Evolutionary conservation across 2,113 vertebrate genomes (phyloP).

Genomic region (Uria lomvia): DNA sequence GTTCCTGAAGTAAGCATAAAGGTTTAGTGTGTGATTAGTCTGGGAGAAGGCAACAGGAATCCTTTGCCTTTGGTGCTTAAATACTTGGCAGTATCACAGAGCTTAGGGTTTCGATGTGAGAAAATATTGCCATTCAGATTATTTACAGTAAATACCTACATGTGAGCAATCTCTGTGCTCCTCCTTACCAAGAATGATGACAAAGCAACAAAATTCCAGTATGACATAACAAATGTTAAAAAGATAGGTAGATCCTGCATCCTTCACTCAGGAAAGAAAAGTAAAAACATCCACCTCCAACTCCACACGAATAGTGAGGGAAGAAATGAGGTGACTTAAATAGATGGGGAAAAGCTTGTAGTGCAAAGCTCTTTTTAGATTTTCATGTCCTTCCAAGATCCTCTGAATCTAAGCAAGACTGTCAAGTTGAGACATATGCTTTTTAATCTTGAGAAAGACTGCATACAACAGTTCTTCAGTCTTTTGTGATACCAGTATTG

Average conservation of each 20-base stretch:
- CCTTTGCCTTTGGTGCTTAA: not conserved
- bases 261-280: not conserved
- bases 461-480: not conserved
- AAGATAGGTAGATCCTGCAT: not conserved
- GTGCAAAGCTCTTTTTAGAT: not conserved
- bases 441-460: not conserved
- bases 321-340: not conserved
- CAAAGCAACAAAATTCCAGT: not conserved
- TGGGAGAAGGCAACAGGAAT: not conserved
- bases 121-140: not conserved
- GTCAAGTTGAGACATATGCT: not conserved
- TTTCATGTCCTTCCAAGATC: not conserved
- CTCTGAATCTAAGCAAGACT: not conserved
- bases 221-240: not conserved
- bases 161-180: not conserved
- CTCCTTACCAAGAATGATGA: not conserved
- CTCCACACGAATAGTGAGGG: not conserved
- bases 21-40: not conserved
- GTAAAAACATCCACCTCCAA: not conserved
- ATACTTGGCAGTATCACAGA: not conserved
- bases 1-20: not conserved
- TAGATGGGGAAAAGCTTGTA: not conserved
- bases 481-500: not conserved
- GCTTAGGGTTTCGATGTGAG: not conserved
- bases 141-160: not conserved